Percentiles rank a stretch among this genome's conserved stretches.
Conservation (phyloP, 1,140 invertebrate species). For the Cotesia typhae region DNA sequence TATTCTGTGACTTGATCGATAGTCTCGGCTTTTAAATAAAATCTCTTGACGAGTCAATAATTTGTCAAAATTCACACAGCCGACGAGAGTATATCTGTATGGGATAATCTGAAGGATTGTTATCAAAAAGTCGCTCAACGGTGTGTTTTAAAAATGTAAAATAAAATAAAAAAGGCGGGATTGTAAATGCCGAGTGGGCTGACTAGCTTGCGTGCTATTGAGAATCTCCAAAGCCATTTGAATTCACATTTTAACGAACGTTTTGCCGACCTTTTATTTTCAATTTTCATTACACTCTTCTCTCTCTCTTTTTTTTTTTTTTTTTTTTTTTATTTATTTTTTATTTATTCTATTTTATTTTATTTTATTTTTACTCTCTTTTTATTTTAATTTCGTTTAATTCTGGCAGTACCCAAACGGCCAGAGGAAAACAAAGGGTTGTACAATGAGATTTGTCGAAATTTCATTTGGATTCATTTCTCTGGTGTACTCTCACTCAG, state of each 20-base stretch:
- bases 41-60: background rate
- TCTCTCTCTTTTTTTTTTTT: background rate
- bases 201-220: too few relatives aligned
- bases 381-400: constrained; percentile 3
- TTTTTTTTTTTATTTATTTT: constrained; percentile 3
- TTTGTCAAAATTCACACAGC: background rate
- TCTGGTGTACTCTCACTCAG: too few relatives aligned
- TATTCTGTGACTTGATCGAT: constrained; percentile 30
- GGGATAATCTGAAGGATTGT: too few relatives aligned
- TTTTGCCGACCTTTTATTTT: background rate
- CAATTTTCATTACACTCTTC: background rate
- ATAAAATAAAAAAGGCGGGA: too few relatives aligned
- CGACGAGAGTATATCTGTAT: background rate
- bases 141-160: too few relatives aligned
- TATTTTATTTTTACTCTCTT: background rate
- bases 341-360: background rate
- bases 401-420: background rate
- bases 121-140: too few relatives aligned
- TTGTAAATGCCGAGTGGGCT: too few relatives aligned
- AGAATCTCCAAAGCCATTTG: too few relatives aligned
- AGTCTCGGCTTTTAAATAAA: constrained; percentile 17
- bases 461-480: constrained; percentile 9
- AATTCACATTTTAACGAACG: background rate
- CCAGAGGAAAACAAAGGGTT: background rate
- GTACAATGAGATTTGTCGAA: background rate